These are phyloP conservation scores for Akabosia matsudoensis DNA, from an alignment of 1,140 invertebrate species.

Conservation along the genomic window DNA sequence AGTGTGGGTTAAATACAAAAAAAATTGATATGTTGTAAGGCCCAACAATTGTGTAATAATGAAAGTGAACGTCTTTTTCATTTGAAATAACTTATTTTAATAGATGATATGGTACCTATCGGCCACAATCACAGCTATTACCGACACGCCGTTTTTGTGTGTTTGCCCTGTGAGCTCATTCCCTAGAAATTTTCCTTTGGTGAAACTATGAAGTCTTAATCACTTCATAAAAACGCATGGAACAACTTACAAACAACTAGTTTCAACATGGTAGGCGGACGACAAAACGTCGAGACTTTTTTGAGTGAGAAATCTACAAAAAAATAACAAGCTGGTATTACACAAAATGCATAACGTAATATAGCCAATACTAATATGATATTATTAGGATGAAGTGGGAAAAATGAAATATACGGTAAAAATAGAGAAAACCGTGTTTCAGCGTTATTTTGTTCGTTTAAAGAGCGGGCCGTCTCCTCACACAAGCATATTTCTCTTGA, in stretches of 20 bases:
- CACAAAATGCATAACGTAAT: background rate
- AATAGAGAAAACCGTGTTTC: constrained; percentile 25
- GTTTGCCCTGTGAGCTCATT: background rate
- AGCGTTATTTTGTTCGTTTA: constrained; percentile 34
- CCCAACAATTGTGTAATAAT: too few species aligned
- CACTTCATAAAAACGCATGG: background rate
- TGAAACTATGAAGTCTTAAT: too few species aligned
- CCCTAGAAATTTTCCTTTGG: background rate
- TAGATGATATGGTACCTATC: background rate
- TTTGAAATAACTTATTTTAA: background rate
- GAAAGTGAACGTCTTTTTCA: too few species aligned
- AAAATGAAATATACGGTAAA: background rate
- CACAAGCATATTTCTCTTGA: background rate
- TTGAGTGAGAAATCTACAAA: too few species aligned
- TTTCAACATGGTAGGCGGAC: background rate
- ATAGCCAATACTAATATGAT: background rate
- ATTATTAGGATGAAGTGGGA: background rate
- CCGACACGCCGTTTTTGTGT: background rate
- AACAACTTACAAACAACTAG: background rate
- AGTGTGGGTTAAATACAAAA: too few species aligned
- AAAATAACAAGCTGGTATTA: too few species aligned
- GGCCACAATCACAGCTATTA: background rate
- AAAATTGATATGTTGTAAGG: too few species aligned
- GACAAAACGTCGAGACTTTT: background rate
- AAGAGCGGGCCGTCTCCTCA: background rate